phyloP scores from a whole-genome alignment of 2,888 invertebrate species.

The Peribatodes rhomboidaria region DNA sequence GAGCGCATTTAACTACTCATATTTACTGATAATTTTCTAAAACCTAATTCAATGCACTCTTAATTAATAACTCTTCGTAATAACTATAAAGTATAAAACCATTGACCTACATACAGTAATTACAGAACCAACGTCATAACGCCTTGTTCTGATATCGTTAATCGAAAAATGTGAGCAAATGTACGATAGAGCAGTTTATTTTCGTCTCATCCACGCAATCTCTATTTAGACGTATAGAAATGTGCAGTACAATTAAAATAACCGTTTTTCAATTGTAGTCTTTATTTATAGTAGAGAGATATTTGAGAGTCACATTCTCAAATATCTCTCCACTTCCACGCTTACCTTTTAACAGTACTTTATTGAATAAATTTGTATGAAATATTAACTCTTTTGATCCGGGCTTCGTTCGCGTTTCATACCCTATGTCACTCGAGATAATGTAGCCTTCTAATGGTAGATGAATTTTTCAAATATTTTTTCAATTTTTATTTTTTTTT shows the following conservation, averaged over 20 bases:
- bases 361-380: neutral
- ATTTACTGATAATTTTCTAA: neutral
- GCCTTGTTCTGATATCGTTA: slow-evolving; percentile 8
- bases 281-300: neutral
- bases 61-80: slow-evolving; percentile 10
- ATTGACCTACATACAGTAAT: slow-evolving; percentile 21
- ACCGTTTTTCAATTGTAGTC: neutral
- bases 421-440: no score
- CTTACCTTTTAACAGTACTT: neutral
- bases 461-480: no score
- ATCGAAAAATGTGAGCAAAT: slow-evolving; percentile 15
- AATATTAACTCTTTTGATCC: no score
- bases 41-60: neutral
- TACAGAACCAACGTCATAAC: slow-evolving; percentile 8
- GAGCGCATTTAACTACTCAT: no score
- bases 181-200: slow-evolving; percentile 20
- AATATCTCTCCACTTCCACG: no score
- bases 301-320: no score
- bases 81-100: slow-evolving; percentile 4
- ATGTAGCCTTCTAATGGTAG: no score
- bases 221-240: slow-evolving; percentile 16
- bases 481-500: no score
- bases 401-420: no score
- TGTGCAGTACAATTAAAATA: slow-evolving; percentile 3
- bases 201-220: slow-evolving; percentile 17